phyloP scores from a whole-genome alignment of 2,113 vertebrate species.

The Cathartes aura region DNA sequence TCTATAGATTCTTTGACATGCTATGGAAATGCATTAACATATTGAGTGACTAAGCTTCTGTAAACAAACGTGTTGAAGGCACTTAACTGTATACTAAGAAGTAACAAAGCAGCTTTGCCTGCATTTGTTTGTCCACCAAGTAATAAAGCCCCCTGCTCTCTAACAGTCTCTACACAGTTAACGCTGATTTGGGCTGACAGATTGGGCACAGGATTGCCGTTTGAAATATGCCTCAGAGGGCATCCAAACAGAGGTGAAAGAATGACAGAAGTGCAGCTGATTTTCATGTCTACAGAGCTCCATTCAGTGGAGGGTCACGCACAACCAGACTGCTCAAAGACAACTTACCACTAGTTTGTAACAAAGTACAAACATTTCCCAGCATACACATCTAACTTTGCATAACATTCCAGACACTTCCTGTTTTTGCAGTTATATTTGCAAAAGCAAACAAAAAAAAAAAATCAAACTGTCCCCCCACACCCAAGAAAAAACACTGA shows the following conservation, averaged over 20 bases:
- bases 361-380: neutral
- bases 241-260: neutral
- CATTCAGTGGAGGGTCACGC: neutral
- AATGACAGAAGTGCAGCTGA: neutral
- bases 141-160: neutral
- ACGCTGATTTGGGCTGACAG: neutral
- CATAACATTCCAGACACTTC: neutral
- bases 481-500: neutral
- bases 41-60: neutral
- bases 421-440: neutral
- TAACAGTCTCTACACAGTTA: neutral
- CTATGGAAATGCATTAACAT: neutral
- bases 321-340: neutral
- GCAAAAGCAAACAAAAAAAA: neutral
- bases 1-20: neutral
- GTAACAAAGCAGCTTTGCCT: neutral
- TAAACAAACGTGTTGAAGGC: neutral
- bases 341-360: neutral
- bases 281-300: neutral
- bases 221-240: neutral
- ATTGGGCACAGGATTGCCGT: neutral
- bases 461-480: fast-evolving
- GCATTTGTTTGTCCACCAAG: neutral
- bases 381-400: neutral
- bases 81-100: neutral